Percentiles rank a stretch among this genome's conserved stretches.
Conservation (phyloP, 2,888 invertebrate species). For the Strigamia transsilvanica region DNA sequence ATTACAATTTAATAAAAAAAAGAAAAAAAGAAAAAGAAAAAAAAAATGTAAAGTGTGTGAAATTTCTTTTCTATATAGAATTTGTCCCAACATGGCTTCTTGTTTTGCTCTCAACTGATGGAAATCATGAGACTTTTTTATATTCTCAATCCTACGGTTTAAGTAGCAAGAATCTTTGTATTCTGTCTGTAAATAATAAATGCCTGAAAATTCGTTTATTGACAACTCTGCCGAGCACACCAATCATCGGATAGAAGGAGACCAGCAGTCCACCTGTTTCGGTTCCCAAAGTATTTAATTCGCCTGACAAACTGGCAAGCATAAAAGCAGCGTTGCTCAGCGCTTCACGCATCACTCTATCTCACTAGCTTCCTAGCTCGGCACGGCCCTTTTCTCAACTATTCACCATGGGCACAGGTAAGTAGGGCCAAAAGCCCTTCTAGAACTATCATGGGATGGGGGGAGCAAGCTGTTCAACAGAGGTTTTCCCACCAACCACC, state of each 20-base stretch:
- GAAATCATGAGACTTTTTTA: conserved; percentile 40
- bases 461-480: conserved; percentile 24
- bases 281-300: conserved; percentile 57
- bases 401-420: conserved; percentile 53
- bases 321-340: conserved; percentile 54
- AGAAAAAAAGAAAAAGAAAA: neutral
- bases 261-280: conserved; percentile 55
- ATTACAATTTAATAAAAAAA: neutral
- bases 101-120: neutral
- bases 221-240: conserved; percentile 54
- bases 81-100: conserved; percentile 40
- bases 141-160: conserved; percentile 50
- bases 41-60: neutral
- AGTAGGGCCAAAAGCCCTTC: conserved; percentile 38
- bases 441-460: neutral
- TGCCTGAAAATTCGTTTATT: conserved; percentile 56
- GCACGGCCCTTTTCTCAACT: conserved; percentile 33
- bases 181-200: conserved; percentile 55
- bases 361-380: conserved; percentile 52
- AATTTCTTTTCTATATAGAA: neutral
- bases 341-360: conserved; percentile 51
- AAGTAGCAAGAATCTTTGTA: conserved; percentile 52
- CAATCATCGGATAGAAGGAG: conserved; percentile 54
- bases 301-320: conserved; percentile 56
- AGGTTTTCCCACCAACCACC: conserved; percentile 41